phyloP scores from a whole-genome alignment of 2,113 vertebrate species.

The Zootoca vivipara region DNA sequence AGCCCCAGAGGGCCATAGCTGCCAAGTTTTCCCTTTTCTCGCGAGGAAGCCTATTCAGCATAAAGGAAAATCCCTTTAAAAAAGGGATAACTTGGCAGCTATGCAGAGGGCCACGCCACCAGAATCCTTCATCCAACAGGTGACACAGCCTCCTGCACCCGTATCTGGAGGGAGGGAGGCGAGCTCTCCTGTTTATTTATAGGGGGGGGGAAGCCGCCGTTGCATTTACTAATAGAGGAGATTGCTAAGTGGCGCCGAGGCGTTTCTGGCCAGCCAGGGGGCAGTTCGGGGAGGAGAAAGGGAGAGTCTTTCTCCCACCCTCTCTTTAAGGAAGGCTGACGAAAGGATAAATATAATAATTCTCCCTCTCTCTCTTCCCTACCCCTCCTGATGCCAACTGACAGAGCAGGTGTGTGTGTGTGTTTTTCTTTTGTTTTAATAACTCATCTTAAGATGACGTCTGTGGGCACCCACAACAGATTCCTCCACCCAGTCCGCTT shows the following conservation, averaged over 20 bases:
- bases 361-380: constrained; percentile 26
- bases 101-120: constrained; percentile 62
- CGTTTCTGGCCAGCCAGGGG: constrained; percentile 66
- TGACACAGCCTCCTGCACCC: constrained; percentile 63
- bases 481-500: background rate
- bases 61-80: no score
- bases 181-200: constrained; percentile 49
- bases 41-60: no score
- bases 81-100: no score
- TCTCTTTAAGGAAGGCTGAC: constrained; percentile 60
- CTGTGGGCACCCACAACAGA: constrained; percentile 40
- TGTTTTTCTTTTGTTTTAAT: constrained; percentile 36
- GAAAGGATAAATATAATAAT: constrained; percentile 64
- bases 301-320: constrained; percentile 46
- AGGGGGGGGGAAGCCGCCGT: constrained; percentile 44
- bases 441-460: constrained; percentile 54
- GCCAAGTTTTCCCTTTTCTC: no score
- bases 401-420: constrained; percentile 36
- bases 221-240: constrained; percentile 71
- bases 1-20: constrained; percentile 70
- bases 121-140: constrained; percentile 76
- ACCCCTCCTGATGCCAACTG: constrained; percentile 44
- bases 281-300: constrained; percentile 46
- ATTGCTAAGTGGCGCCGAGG: constrained; percentile 73
- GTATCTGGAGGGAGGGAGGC: constrained; percentile 17